Base-by-base conservation (phyloP, 2,888 invertebrate species). In the Tachina lurida region DNA sequence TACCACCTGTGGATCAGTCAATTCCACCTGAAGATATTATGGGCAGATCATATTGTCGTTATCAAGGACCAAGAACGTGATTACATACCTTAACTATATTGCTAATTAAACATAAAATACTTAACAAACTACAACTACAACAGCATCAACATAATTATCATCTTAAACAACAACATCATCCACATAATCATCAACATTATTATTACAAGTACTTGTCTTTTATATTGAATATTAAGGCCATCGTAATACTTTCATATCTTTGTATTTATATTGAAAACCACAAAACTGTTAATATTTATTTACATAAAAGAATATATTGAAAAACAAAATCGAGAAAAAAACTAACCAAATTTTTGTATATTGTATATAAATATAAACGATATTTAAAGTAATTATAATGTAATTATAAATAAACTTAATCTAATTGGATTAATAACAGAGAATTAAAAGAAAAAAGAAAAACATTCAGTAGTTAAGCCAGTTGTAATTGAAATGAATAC, bases 1-100 rank as follows among this genome's bases (percentile, higher is more conserved):
- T 94, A 89, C 93, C 93, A 87, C 94, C 94, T 41, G 92, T 94
- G 88, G 95, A 95, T 90, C 94, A 94, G 88, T 93, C 94, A 89
- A 94, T 95, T 91, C 94, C 94, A 87, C 92, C 93, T 86, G 94
- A 94, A 89, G 94, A 94, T 90, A 94, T 94, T 89, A 93, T 94
- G 91, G 94, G 94, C 87, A 93, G 94, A 89, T 94, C 94, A 88
- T 94, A 94, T 91, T 94, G 94, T 90, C 94, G 94, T 87, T 94
- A 93, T 89, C 92, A 92, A 90, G 93, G 93, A 91, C 93, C 93
- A 92, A 92, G 92, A 91, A 92, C 93, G 90, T 93, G 93, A 93
- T 92, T 88, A 87, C 87, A 87, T 83, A 87, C 84, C 62, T 65
- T 70, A 68, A 60, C 13, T 52, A 47, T 47, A 39, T 17, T 52